A percentile compares a stretch with the other conserved stretches of the same genome.
Conservation (phyloP, 2,113 vertebrate species). For the Cyprinodon variegatus region DNA sequence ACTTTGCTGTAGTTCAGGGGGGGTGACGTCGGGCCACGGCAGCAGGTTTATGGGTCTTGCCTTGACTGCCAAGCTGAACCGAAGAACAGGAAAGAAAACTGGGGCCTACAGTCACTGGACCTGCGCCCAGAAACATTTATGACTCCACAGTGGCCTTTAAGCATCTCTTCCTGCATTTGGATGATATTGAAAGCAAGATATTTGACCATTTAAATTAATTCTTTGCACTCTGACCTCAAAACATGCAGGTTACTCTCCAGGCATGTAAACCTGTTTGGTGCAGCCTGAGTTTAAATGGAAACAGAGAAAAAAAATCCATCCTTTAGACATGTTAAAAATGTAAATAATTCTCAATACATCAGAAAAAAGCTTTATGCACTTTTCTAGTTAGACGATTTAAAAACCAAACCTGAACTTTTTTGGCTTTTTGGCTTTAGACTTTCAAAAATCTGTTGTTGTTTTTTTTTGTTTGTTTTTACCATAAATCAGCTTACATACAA, state of each 20-base stretch:
- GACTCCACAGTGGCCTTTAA: constrained; percentile 25
- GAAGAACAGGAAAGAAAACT: constrained; percentile 16
- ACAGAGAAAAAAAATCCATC: not conserved
- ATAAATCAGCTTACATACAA: not conserved
- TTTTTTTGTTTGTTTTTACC: not conserved
- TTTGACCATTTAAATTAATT: constrained; percentile 1
- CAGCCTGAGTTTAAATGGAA: not conserved
- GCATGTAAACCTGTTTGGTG: not conserved
- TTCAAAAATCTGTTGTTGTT: not conserved
- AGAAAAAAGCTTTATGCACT: not conserved
- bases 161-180: constrained; percentile 11
- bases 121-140: constrained; percentile 24
- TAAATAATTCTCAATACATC: not conserved
- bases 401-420: not conserved
- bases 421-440: not conserved
- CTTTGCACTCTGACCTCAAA: not conserved
- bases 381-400: not conserved
- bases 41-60: constrained; percentile 23
- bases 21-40: constrained; percentile 12
- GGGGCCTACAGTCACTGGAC: constrained; percentile 20
- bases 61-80: constrained; percentile 26
- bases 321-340: not conserved
- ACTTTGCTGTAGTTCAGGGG: constrained; percentile 22
- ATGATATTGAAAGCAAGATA: constrained; percentile 13
- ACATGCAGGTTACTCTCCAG: not conserved